phyloP scores from a whole-genome alignment of 2,888 invertebrate species.

The Slavum lentiscoides region DNA sequence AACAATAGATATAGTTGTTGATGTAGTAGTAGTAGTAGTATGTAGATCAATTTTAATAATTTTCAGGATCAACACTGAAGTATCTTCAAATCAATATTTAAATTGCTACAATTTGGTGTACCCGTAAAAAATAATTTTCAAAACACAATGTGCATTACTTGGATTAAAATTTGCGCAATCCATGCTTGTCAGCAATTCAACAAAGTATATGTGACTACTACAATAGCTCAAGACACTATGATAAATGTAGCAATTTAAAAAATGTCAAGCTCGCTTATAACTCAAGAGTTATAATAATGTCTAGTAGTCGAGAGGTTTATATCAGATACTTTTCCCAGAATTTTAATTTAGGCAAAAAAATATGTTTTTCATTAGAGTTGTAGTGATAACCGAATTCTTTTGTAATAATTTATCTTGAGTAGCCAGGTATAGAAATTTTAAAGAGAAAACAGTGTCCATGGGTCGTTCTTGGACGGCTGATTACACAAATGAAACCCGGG shows the following conservation, averaged over 20 bases:
- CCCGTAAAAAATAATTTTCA: constrained; percentile 38
- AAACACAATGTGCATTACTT: constrained; percentile 33
- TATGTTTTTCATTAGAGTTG: constrained; percentile 26
- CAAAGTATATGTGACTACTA: constrained; percentile 8
- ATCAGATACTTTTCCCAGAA: constrained; percentile 23
- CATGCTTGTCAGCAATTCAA: constrained; percentile 29
- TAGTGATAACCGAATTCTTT: constrained; percentile 41
- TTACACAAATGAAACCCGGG: constrained; percentile 47
- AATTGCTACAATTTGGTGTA: constrained; percentile 44
- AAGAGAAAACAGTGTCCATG: constrained; percentile 38
- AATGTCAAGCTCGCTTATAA: constrained; percentile 28
- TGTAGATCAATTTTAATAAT: neutral
- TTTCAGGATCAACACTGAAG: neutral
- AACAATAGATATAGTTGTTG: neutral
- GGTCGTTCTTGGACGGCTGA: constrained; percentile 25
- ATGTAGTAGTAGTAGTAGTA: neutral
- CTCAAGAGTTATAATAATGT: constrained; percentile 22
- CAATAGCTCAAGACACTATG: constrained; percentile 18
- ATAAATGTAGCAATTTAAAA: constrained; percentile 27
- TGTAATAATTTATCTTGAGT: constrained; percentile 50
- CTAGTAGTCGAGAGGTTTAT: constrained; percentile 23
- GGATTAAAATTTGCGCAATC: constrained; percentile 14
- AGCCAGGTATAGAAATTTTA: constrained; percentile 47
- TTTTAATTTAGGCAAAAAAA: constrained; percentile 32
- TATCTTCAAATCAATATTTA: constrained; percentile 4